Evolutionary conservation across 1,140 invertebrate genomes (phyloP), one percentile per base, ranked within the genome.

Genomic region (Matsumurasca onukii): DNA sequence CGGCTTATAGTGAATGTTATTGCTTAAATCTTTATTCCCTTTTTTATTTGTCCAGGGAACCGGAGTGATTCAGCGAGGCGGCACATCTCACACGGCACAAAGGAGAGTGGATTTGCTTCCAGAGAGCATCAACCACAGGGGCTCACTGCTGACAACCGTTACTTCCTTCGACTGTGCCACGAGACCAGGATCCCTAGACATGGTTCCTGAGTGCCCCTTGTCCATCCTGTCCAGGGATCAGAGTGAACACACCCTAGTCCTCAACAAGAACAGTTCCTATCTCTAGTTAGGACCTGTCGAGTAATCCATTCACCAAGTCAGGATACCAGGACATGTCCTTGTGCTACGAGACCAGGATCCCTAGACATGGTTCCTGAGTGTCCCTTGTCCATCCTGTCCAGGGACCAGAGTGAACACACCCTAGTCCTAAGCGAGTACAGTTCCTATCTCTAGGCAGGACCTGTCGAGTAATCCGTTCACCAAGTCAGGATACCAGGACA

Each of bases 71-170:
- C 29, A 65, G 20, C 31, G 66, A n/a, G 45, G 52, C 3, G 62
- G 22, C 12, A n/a, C 24, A 1, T 20, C 61, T 5, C 34, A 59
- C 20, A 30, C 34, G 3, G 39, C 20, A 2, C 57, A 29, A 17
- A 24, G 49, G 9, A 24, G 61, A 22, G 55, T 22, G 27, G 15
- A 29, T 30, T 15, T 39, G 31, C 22, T n/a, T 25, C 27, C 59
- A 24, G 64, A 31, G 20, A 51, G 27, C 30, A 61, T 69, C 1
- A 52, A 61, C 51, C 69, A 70, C 30, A 15, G 72, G 0, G 72
- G 72, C 1, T 73, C 72, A n/a, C 39, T 73, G 2, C 70, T 73
- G 48, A 73, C 72, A 31, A 73, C 72, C 1, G 68, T 73, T 9
- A 73, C 72, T 0, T 73, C 72, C 13, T 25, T 73, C 9, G 72